Percentiles rank a stretch among this genome's conserved stretches.
Conservation (phyloP, 2,113 vertebrate species). For the Hypocryptadius cinnamomeus region DNA sequence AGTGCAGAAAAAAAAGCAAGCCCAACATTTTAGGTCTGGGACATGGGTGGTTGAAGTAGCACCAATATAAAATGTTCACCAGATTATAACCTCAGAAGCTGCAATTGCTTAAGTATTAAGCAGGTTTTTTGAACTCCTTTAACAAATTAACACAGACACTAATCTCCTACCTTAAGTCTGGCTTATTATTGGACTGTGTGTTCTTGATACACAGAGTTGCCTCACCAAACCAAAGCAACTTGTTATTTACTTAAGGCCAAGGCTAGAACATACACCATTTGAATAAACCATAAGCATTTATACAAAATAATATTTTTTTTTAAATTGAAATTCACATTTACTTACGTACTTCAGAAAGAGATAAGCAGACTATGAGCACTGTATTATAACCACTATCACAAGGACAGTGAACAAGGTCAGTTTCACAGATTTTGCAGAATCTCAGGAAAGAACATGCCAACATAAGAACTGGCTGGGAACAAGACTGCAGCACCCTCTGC, state of each 20-base stretch:
- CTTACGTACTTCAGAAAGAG: background rate
- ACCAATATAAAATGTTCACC: background rate
- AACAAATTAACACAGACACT: background rate
- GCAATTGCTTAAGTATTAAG: background rate
- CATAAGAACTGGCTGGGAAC: background rate
- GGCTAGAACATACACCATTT: background rate
- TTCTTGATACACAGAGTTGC: background rate
- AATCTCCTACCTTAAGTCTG: background rate
- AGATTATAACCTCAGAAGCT: background rate
- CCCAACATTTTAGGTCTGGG: background rate
- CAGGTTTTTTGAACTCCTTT: background rate
- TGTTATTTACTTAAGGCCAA: background rate
- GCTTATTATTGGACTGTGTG: background rate
- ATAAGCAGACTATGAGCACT: background rate
- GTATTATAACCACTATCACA: background rate
- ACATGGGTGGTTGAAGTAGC: background rate
- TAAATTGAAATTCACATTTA: background rate
- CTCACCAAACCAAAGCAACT: background rate
- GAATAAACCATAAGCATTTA: background rate
- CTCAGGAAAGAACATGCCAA: background rate
- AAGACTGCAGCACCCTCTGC: background rate
- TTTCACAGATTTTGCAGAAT: background rate
- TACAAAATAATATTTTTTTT: background rate
- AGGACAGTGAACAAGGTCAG: background rate
- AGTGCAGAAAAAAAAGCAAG: background rate